Conservation (phyloP, 37 sponge, comb jelly and placozoan species). For the Ephydatia muelleri region DNA sequence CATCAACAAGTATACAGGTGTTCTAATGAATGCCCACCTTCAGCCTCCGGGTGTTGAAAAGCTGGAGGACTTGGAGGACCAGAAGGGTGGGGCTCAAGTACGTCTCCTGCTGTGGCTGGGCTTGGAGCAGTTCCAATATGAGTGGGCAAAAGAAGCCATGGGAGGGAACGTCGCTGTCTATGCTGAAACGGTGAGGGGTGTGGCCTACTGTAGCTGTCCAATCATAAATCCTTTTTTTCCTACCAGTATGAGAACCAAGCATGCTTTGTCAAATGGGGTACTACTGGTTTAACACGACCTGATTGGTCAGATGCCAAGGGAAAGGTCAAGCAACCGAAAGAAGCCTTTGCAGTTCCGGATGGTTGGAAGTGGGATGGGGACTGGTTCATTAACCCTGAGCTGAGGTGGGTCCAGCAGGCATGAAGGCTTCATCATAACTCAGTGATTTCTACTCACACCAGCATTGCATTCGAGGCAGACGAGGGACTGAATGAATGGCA, state of each 20-base stretch:
- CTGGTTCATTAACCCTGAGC: constrained; percentile 81
- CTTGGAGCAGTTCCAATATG: constrained; percentile 66
- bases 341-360: constrained; percentile 69
- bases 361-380: constrained; percentile 96
- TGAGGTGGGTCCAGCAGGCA: constrained; percentile 28
- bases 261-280: constrained; percentile 76
- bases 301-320: constrained; percentile 84
- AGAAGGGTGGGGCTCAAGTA: constrained; percentile 70
- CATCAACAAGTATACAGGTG: not conserved
- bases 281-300: constrained; percentile 60
- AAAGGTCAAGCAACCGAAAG: constrained; percentile 81
- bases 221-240: constrained; percentile 12
- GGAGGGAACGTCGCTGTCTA: constrained; percentile 87
- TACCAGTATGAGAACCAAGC: constrained; percentile 79
- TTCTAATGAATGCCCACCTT: not conserved
- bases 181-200: constrained; percentile 89
- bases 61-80: constrained; percentile 71
- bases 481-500: constrained; percentile 75
- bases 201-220: not conserved
- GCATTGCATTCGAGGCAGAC: constrained; percentile 80
- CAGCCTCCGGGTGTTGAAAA: constrained; percentile 85
- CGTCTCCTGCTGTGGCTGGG: constrained; percentile 92
- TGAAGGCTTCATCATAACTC: not conserved
- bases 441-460: not conserved
- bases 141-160: constrained; percentile 55